These are phyloP conservation scores for Drosophila neoperkinsi DNA, from an alignment of 2,888 invertebrate genomes.

Conservation along the genomic window DNA sequence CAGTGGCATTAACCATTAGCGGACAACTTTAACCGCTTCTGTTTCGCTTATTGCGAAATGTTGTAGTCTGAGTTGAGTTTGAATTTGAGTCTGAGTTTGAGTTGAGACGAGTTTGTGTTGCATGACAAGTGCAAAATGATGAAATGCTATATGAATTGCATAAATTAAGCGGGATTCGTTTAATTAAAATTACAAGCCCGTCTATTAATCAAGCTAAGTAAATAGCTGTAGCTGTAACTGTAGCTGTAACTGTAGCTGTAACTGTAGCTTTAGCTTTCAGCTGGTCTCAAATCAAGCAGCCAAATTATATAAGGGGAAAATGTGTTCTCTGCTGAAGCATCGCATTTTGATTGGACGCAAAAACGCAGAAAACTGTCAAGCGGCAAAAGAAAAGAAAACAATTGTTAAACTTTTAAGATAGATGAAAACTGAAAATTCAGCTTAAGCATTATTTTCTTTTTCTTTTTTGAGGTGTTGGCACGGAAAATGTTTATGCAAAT, in stretches of 20 bases:
- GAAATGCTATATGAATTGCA: slow-evolving; percentile 79
- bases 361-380: slow-evolving; percentile 61
- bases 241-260: neutral
- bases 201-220: slow-evolving; percentile 73
- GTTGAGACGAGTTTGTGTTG: slow-evolving; percentile 35
- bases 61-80: slow-evolving; percentile 3
- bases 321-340: slow-evolving; percentile 50
- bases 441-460: slow-evolving; percentile 28
- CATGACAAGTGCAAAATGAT: slow-evolving; percentile 82
- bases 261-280: neutral
- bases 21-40: slow-evolving; percentile 35
- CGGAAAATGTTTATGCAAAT: slow-evolving; percentile 67
- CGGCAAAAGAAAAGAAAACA: slow-evolving; percentile 23
- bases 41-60: slow-evolving; percentile 16
- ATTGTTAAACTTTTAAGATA: neutral
- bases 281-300: neutral
- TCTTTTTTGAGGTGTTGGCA: neutral
- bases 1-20: slow-evolving; percentile 30
- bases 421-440: slow-evolving; percentile 37
- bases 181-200: slow-evolving; percentile 76
- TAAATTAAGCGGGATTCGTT: slow-evolving; percentile 80
- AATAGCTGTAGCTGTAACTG: slow-evolving; percentile 11
- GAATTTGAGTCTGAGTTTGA: slow-evolving; percentile 10
- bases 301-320: neutral
- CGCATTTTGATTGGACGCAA: slow-evolving; percentile 77